Percentiles rank a stretch among this genome's conserved stretches.
Evolutionary conservation across 2,113 vertebrate genomes (phyloP).

Genomic region (Pycnonotus jocosus): DNA sequence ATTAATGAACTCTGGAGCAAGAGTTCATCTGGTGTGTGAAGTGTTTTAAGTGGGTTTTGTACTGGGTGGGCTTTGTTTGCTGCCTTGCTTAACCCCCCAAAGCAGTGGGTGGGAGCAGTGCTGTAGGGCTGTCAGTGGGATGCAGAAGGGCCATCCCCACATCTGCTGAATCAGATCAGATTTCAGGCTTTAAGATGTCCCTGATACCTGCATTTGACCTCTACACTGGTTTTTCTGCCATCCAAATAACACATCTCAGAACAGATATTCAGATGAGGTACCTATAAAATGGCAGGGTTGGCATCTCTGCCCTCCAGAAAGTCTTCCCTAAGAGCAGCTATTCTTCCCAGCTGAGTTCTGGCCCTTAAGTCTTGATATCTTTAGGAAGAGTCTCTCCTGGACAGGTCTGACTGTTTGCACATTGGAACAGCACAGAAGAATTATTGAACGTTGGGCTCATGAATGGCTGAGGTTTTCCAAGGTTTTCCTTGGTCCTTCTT

Average conservation of each 20-base stretch:
- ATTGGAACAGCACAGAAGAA: background rate
- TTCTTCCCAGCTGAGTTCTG: background rate
- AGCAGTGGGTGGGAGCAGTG: background rate
- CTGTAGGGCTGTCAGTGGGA: background rate
- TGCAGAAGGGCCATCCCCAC: background rate
- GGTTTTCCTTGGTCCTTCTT: background rate
- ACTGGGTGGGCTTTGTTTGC: background rate
- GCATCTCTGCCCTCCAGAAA: background rate
- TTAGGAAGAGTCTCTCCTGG: background rate
- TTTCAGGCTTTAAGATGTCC: background rate
- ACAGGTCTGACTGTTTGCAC: background rate
- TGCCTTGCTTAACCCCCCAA: background rate
- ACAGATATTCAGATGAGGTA: background rate
- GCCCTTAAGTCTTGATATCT: background rate
- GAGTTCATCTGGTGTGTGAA: background rate
- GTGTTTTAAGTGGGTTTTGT: background rate
- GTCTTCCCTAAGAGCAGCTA: background rate
- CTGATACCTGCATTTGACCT: background rate
- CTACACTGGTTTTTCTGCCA: background rate
- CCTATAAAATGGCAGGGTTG: rapidly evolving
- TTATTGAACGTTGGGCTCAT: background rate
- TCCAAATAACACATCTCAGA: background rate
- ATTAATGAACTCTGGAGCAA: background rate
- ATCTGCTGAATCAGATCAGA: background rate
- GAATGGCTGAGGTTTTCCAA: background rate